Evolutionary conservation across 2,113 vertebrate species (phyloP), one percentile per base, ranked within the genome.

Genomic region (Lichenostomus cassidix): DNA sequence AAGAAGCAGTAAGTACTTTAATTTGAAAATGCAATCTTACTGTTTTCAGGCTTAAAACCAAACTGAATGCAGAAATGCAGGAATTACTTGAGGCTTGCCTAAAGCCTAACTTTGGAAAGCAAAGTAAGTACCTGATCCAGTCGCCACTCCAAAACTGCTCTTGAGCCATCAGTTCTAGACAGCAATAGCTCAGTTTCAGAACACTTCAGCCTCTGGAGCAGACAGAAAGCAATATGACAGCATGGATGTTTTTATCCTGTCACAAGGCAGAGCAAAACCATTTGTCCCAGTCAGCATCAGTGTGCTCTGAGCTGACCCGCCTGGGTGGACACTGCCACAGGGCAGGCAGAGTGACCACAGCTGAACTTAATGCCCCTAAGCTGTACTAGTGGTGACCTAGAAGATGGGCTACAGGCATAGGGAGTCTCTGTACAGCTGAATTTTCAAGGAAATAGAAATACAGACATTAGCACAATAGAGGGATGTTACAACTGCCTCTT

Each of bases 141-240:
- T 12, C 55, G 71, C 59, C 55, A 44, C 3, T 27, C 25, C 59
- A 52, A 25, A 55, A 58, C 75, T 73, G 33, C 20, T 81, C 42
- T 53, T 29, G 44, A 41, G 47, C 69, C 83, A 75, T 29, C 29
- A 31, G n/a, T 70, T 87, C 73, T 31, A 39, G 64, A 27, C 55
- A 76, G 56, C 60, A 49, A 4, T 1, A 63, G 82, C 68, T 91
- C 78, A 20, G 50, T 85, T 76, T 88, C 70, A 56, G 67, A 90
- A 56, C 44, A 11, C 75, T 69, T 35, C 58, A 49, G 58, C 62
- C 82, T 49, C 90, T 71, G 35, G 14, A 84, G 74, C 74, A 83
- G 44, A 55, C 47, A 67, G 24, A 29, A 22, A 23, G 44, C 20
- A 47, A 0, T 8, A 7, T 0, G 13, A 15, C 28, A 68, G 31